phyloP scores from a whole-genome alignment of 2,797 vertebrate genomes.

The Leptoclinus maculatus region DNA sequence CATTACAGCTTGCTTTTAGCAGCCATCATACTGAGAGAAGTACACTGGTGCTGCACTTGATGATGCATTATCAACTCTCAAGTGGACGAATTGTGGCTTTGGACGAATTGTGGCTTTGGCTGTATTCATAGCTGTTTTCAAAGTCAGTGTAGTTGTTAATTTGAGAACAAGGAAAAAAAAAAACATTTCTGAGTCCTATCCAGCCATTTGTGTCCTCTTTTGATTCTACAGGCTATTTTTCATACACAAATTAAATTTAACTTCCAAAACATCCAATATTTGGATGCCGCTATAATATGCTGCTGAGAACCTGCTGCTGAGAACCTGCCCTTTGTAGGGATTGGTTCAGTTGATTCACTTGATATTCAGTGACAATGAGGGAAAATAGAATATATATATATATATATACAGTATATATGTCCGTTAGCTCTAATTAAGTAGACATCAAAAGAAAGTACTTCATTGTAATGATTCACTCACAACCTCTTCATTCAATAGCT shows the following conservation, averaged over 20 bases:
- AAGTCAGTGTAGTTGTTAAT: constrained; percentile 57
- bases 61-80: constrained; percentile 78
- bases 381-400: neutral
- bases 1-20: constrained; percentile 75
- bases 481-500: constrained; percentile 47
- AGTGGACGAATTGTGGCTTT: constrained; percentile 74
- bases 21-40: constrained; percentile 69
- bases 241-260: neutral
- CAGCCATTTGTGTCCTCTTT: constrained; percentile 3
- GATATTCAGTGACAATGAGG: constrained; percentile 11
- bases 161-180: constrained; percentile 4
- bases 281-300: neutral
- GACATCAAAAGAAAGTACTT: constrained; percentile 30
- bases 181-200: constrained; percentile 5
- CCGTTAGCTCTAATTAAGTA: constrained; percentile 13
- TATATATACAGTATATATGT: too few relatives aligned
- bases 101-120: constrained; percentile 68
- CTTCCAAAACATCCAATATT: neutral
- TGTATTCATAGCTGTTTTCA: constrained; percentile 57
- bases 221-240: neutral
- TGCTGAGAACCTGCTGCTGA: neutral
- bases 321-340: neutral
- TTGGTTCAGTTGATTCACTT: neutral
- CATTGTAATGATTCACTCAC: constrained; percentile 37
- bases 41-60: constrained; percentile 68